Conservation (phyloP, 1,140 invertebrate genomes). For the Idris sp. region DNA sequence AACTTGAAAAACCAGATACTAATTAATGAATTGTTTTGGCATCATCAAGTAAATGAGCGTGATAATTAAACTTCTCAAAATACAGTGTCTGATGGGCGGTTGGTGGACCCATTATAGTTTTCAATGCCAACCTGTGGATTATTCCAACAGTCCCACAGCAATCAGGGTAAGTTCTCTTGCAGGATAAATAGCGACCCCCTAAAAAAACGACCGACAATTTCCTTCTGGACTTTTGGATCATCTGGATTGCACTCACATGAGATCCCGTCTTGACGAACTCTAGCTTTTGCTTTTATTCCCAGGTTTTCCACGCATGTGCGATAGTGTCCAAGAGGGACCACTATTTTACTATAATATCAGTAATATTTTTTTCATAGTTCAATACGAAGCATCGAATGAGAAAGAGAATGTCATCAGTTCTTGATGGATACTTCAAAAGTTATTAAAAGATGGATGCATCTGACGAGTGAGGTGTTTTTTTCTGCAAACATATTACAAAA, state of each 20-base stretch:
- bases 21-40: slow-evolving; percentile 29
- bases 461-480: slow-evolving; percentile 15
- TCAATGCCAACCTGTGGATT: slow-evolving; percentile 92
- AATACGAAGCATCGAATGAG: slow-evolving; percentile 8
- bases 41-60: slow-evolving; percentile 2
- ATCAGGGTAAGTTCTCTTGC: slow-evolving; percentile 85
- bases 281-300: slow-evolving; percentile 52
- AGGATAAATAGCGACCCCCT: slow-evolving; percentile 53
- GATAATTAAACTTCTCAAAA: slow-evolving; percentile 65
- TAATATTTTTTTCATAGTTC: neutral
- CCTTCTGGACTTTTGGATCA: slow-evolving; percentile 49
- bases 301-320: slow-evolving; percentile 51
- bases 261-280: slow-evolving; percentile 4
- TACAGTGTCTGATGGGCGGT: slow-evolving; percentile 85
- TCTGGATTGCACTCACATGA: slow-evolving; percentile 17
- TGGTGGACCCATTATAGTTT: slow-evolving; percentile 91
- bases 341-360: slow-evolving; percentile 1
- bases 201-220: slow-evolving; percentile 46
- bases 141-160: slow-evolving; percentile 85
- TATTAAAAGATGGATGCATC: slow-evolving; percentile 8
- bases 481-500: too few species aligned
- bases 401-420: slow-evolving; percentile 20
- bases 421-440: slow-evolving; percentile 4
- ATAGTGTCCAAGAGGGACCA: slow-evolving; percentile 20
- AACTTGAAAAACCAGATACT: neutral